Percentiles rank a stretch among this genome's conserved stretches.
phyloP scores from a whole-genome alignment of 2,113 vertebrate species.

The Silurus glanis region DNA sequence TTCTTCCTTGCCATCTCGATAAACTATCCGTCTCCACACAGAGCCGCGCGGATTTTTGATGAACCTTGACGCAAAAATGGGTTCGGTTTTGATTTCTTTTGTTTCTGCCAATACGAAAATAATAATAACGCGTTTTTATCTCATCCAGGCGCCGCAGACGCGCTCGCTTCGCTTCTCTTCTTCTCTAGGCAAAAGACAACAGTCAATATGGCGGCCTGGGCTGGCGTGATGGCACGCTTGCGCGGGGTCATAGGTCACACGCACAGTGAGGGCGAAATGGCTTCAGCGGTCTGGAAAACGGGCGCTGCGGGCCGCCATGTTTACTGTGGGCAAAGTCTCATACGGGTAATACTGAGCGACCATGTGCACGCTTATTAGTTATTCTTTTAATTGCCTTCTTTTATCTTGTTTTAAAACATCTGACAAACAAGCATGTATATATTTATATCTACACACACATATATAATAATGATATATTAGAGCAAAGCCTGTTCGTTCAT shows the following conservation, averaged over 20 bases:
- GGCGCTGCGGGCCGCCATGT: constrained; percentile 68
- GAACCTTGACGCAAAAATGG: constrained; percentile 35
- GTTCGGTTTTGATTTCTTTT: constrained; percentile 67
- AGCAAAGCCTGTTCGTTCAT: no score
- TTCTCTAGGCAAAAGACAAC: constrained; percentile 86
- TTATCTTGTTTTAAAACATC: no score
- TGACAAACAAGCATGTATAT: no score
- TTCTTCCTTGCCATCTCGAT: constrained; percentile 85
- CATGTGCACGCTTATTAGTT: neutral
- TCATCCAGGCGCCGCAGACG: constrained; percentile 65
- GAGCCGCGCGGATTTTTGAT: constrained; percentile 68
- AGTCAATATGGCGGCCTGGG: constrained; percentile 92
- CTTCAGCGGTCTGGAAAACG: constrained; percentile 50
- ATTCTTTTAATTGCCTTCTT: no score
- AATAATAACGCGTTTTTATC: constrained; percentile 52
- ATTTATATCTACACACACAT: no score
- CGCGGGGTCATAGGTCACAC: constrained; percentile 77
- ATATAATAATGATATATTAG: no score
- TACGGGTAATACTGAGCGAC: neutral
- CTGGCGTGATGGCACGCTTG: constrained; percentile 65
- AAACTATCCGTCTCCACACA: constrained; percentile 60
- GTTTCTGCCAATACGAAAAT: neutral
- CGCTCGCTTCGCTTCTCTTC: constrained; percentile 73
- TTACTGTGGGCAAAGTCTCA: constrained; percentile 58
- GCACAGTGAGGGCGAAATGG: constrained; percentile 70